phyloP scores from a whole-genome alignment of 2,888 invertebrate species.

The Cacoxenus indagator region DNA sequence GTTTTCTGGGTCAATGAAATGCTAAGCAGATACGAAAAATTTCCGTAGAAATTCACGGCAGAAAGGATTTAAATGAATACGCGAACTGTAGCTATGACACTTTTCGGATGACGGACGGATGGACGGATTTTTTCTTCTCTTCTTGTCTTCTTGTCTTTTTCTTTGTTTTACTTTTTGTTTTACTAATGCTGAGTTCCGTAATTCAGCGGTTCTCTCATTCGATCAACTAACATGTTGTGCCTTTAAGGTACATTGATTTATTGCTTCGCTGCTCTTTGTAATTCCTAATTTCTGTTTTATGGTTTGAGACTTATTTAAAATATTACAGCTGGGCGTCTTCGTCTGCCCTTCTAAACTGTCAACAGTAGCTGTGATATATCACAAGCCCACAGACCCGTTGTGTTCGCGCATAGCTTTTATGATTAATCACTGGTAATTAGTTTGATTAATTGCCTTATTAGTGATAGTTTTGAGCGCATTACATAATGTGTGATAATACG shows the following conservation, averaged over 20 bases:
- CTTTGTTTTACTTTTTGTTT: conserved; percentile 30
- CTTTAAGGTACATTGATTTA: conserved; percentile 46
- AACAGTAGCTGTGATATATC: conserved; percentile 29
- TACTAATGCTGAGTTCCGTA: neutral
- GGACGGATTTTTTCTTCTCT: too few relatives aligned
- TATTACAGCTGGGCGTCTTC: conserved; percentile 22
- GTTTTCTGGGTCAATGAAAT: conserved; percentile 59
- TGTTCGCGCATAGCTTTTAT: conserved; percentile 35
- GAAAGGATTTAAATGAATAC: conserved; percentile 15
- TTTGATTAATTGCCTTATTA: conserved; percentile 64
- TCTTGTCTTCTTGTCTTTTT: too few relatives aligned
- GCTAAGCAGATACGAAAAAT: conserved; percentile 46
- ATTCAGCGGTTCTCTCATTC: neutral
- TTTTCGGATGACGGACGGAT: conserved; percentile 52
- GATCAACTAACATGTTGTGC: neutral
- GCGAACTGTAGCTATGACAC: conserved; percentile 53
- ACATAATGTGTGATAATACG: neutral
- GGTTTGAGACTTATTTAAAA: conserved; percentile 31
- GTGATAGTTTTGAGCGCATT: conserved; percentile 36
- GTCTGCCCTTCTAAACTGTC: conserved; percentile 40
- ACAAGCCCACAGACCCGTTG: neutral
- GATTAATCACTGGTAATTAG: conserved; percentile 63
- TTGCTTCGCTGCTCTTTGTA: conserved; percentile 47
- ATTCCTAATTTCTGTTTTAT: conserved; percentile 31
- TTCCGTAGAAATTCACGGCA: conserved; percentile 8